Evolutionary conservation across 2,797 vertebrate species (phyloP).

Genomic region (Neosilurus hyrtlii): DNA sequence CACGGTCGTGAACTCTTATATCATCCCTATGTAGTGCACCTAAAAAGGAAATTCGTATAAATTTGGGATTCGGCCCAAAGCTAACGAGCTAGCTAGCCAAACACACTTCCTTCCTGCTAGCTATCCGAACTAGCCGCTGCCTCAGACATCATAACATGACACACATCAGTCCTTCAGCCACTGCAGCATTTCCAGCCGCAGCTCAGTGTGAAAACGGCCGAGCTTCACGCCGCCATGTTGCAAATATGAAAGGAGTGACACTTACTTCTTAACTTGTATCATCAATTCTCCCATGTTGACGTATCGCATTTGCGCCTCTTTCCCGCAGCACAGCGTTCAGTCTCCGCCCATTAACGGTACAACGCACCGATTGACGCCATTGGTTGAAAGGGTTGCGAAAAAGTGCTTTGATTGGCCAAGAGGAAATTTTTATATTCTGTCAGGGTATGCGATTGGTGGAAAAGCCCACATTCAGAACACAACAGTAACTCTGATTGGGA

Average conservation of each 20-base stretch:
- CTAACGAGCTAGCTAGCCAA: not conserved
- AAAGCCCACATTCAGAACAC: constrained; percentile 31
- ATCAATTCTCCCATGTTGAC: constrained; percentile 65
- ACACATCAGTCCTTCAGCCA: not conserved
- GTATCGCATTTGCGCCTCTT: constrained; percentile 40
- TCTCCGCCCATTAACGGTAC: constrained; percentile 44
- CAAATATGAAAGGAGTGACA: not conserved
- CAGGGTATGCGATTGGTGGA: constrained; percentile 43
- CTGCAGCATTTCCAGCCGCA: not conserved
- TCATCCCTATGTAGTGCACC: not conserved
- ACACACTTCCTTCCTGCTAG: constrained; percentile 31
- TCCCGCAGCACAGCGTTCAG: constrained; percentile 42
- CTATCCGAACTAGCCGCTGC: constrained; percentile 18
- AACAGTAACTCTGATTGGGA: constrained; percentile 52
- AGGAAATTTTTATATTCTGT: not conserved
- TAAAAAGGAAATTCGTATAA: not conserved
- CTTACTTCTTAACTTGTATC: constrained; percentile 64
- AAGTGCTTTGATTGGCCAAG: constrained; percentile 60
- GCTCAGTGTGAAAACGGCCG: not conserved
- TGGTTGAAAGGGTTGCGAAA: constrained; percentile 54
- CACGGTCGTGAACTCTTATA: not conserved
- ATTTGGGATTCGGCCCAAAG: constrained; percentile 5
- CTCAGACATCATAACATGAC: not conserved
- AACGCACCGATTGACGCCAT: constrained; percentile 55
- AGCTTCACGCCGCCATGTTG: not conserved